Conservation (phyloP, 1,140 invertebrate genomes). For the Aphaenogaster floridana region DNA sequence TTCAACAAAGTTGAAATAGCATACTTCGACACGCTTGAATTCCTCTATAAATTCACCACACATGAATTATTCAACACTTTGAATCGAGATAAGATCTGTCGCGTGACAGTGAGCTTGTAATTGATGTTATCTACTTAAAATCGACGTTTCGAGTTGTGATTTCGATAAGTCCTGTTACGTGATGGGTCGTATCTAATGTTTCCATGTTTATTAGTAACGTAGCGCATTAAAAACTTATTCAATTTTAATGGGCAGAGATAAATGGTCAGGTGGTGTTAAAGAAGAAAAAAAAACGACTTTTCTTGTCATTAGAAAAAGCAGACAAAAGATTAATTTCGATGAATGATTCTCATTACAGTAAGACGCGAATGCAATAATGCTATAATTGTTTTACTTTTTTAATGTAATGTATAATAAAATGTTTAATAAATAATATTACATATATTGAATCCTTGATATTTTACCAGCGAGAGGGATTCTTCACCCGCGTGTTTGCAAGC, state of each 20-base stretch:
- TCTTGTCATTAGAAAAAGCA: neutral
- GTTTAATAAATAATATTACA: neutral
- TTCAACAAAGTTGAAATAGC: too few species aligned
- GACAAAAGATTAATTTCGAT: neutral
- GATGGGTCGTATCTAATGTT: neutral
- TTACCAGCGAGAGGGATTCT: neutral
- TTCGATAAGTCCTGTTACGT: constrained; percentile 57
- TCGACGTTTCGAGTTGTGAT: constrained; percentile 68
- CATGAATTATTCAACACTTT: neutral
- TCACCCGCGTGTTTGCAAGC: constrained; percentile 20
- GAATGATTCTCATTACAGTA: neutral
- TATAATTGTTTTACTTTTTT: neutral
- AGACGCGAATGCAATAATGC: neutral
- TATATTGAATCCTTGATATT: neutral
- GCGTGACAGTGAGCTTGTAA: constrained; percentile 59
- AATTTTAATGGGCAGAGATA: neutral
- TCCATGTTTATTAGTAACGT: neutral
- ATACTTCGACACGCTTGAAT: neutral
- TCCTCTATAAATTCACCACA: neutral
- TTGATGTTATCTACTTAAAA: constrained; percentile 63
- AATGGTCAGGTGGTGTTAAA: neutral
- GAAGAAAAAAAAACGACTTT: neutral
- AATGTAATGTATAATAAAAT: neutral
- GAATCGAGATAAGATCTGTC: constrained; percentile 50
- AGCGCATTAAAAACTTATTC: neutral